phyloP scores from a whole-genome alignment of 2,888 invertebrate species.

The Physocephala rufipes region DNA sequence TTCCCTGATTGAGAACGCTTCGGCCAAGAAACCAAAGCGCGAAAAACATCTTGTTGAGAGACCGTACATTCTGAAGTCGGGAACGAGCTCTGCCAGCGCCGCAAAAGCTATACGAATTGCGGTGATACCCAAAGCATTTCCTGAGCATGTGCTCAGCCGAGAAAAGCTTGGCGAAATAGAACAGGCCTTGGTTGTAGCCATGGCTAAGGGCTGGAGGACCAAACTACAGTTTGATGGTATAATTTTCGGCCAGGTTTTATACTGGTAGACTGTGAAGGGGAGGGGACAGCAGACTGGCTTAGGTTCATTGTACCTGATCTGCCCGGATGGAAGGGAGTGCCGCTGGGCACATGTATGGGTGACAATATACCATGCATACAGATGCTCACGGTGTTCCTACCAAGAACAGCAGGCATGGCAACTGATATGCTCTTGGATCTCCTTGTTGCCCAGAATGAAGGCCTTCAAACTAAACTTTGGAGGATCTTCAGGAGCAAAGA shows the following conservation, averaged over 20 bases:
- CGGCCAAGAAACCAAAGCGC: too few species aligned
- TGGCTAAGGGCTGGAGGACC: neutral
- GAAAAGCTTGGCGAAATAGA: too few species aligned
- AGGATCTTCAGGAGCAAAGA: neutral
- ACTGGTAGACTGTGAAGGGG: neutral
- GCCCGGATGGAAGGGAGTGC: too few species aligned
- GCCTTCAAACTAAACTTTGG: neutral
- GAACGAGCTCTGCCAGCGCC: too few species aligned
- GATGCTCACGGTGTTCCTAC: neutral
- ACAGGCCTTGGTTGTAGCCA: too few species aligned
- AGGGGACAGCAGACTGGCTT: neutral
- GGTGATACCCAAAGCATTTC: too few species aligned
- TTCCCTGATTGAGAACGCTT: too few species aligned
- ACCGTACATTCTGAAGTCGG: too few species aligned
- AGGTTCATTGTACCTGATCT: neutral
- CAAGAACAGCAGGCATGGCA: neutral
- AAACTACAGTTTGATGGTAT: neutral
- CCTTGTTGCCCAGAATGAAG: neutral
- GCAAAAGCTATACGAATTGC: too few species aligned
- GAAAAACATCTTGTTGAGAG: too few species aligned
- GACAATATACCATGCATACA: neutral
- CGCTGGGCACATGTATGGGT: too few species aligned
- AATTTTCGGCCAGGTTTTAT: neutral
- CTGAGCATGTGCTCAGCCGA: too few species aligned
- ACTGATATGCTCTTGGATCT: neutral